These are phyloP conservation scores for Pseudococcus viburni DNA, from an alignment of 2,888 invertebrate species.

Conservation along the genomic window DNA sequence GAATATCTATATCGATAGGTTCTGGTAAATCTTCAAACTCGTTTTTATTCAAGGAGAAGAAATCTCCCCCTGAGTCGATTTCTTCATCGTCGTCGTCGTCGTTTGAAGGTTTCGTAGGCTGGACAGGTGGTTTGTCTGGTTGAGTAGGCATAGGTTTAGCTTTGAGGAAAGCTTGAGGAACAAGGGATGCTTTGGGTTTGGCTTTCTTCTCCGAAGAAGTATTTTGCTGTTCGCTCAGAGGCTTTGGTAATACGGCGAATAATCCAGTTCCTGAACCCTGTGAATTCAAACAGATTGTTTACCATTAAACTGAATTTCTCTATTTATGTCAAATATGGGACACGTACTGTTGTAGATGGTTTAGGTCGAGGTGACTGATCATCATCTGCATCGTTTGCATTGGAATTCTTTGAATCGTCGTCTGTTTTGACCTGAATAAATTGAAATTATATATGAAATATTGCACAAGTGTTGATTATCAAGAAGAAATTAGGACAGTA, in stretches of 20 bases:
- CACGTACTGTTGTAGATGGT: neutral
- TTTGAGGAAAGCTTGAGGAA: neutral
- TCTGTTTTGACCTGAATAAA: neutral
- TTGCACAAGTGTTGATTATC: neutral
- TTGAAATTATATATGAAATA: neutral
- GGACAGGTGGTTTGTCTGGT: neutral
- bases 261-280: conserved; percentile 76
- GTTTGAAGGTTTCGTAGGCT: conserved; percentile 24
- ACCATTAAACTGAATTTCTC: neutral
- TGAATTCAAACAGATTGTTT: neutral
- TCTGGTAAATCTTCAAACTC: conserved; percentile 57
- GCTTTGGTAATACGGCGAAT: conserved; percentile 80
- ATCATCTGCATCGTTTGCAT: neutral
- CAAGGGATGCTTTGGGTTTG: conserved; percentile 19
- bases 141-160: conserved; percentile 44
- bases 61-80: conserved; percentile 71
- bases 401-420: neutral
- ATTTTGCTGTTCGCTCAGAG: conserved; percentile 73
- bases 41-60: conserved; percentile 70
- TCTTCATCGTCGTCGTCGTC: conserved; percentile 71
- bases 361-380: neutral
- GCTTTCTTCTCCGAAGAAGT: neutral
- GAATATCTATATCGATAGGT: conserved; percentile 62
- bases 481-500: neutral
- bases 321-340: neutral